Percentiles rank a stretch among this genome's conserved stretches.
phyloP scores from a whole-genome alignment of 1,140 invertebrate species.

The Heliconius congener region DNA sequence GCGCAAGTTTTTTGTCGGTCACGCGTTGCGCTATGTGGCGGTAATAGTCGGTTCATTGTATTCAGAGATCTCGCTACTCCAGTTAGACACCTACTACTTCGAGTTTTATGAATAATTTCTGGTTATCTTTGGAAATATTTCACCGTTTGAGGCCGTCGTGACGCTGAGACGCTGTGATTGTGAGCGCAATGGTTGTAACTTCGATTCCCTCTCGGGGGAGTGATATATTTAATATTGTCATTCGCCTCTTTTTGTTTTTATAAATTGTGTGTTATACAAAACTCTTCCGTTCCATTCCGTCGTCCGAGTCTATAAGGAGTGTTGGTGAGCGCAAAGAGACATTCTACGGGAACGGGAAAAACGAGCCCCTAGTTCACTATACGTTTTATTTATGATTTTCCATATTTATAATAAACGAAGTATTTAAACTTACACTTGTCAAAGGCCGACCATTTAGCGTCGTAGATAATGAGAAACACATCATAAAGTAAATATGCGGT shows the following conservation, averaged over 20 bases:
- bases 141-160: no score
- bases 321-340: no score
- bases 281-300: no score
- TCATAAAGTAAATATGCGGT: background rate
- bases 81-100: background rate
- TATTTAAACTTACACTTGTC: background rate
- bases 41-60: background rate
- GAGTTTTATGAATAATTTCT: background rate
- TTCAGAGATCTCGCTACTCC: background rate
- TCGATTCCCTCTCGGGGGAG: background rate
- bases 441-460: background rate
- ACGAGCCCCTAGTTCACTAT: no score
- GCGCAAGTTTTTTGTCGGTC: background rate
- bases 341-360: no score
- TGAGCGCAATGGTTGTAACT: background rate
- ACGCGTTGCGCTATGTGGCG: background rate
- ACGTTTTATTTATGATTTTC: no score
- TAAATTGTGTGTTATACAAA: no score
- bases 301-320: no score
- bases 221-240: background rate
- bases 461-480: background rate
- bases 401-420: no score
- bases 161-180: background rate
- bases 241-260: no score
- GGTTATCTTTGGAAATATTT: no score